Base-by-base conservation (phyloP, 2,113 vertebrate genomes). In the Neodon shergylaensis region DNA sequence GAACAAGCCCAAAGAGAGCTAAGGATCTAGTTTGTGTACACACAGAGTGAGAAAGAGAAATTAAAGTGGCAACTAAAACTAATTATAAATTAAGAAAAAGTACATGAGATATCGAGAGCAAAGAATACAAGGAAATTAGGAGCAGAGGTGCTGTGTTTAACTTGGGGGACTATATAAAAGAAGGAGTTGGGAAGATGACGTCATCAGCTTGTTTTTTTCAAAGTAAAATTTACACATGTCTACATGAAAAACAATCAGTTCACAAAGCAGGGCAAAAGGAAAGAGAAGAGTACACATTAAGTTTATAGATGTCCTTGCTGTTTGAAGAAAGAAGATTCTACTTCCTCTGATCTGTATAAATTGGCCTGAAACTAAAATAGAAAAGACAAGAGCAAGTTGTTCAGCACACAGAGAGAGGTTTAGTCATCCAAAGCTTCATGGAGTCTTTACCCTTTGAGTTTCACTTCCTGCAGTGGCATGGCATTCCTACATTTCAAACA, bases 371-470 rank as follows among this genome's bases (percentile, higher is more conserved):
- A 11, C 26, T 78, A 24, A 12, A 13, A 22, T 82, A n/a, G n/a
- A 79, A 85, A 76, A 47, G 88, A 4, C 1, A 58, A 83, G 22
- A 88, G 11, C 3, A 61, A 52, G 7, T 42, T 0, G 1, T 26
- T 19, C 10, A 49, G 3, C 44, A 28, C 3, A 54, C 1, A 54
- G 33, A 19, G 1, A 91, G 21, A 78, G 1, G 0, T 24, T 82
- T 31, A 49, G 0, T 82, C 16, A 16, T 22, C 5, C 36, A 1
- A 2, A 21, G 7, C 7, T 39, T 1, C 3, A 17, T 68, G 33
- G 14, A 65, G 3, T 17, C n/a, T 87, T 39, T 66, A 5, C 54
- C 0, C 11, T 92, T 66, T 73, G 5, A 36, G 17, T 26, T 33
- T 70, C 26, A 7, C 39, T 16, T 21, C 14, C 2, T 44, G 6